Evolutionary conservation across 2,113 vertebrate species (phyloP), one percentile per base, ranked within the genome.

Genomic region (Cairina moschata): DNA sequence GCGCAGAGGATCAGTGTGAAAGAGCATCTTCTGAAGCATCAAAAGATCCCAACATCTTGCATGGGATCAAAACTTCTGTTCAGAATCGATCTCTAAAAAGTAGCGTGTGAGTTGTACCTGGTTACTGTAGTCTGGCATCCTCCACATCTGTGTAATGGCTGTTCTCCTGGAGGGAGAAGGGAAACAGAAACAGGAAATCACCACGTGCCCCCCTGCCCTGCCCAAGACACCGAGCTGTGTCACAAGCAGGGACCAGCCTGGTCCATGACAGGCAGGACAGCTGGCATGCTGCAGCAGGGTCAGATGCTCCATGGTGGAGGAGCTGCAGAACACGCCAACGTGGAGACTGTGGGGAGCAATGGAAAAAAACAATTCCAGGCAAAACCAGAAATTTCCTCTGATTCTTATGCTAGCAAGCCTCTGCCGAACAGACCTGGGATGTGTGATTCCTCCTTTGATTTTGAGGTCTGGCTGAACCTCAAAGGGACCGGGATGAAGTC

Each of bases 71-170:
- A 90, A 58, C 29, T 52, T 8, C 18, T 32, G 77, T 89, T 76
- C 73, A 23, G 31, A 13, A 63, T 4, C n/a, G 46, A 38, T 44
- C 21, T 15, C 31, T n/a, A 9, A 50, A 52, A 10, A 68, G 73
- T 80, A 46, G 40, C 1, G 32, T 8, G 29, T 34, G 68, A 89
- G 86, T 59, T 69, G 8, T 98, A 98, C 98, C 98, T 98, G 96
- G 91, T 98, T 98, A 99, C 95, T 98, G 98, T 96, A 98, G 98
- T 87, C 98, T 97, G 94, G 98, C 96, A 34, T 98, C 98, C 90
- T 98, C 98, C 88, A 81, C 94, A 9, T 98, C 98, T 98, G 98
- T 98, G 94, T 98, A 98, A 97, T 98, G 98, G 97, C 98, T 98
- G 97, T 98, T 98, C 93, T 98, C 98, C 98, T 98, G 95, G 54